phyloP scores from a whole-genome alignment of 2,113 vertebrate species.

The Gallinago media region DNA sequence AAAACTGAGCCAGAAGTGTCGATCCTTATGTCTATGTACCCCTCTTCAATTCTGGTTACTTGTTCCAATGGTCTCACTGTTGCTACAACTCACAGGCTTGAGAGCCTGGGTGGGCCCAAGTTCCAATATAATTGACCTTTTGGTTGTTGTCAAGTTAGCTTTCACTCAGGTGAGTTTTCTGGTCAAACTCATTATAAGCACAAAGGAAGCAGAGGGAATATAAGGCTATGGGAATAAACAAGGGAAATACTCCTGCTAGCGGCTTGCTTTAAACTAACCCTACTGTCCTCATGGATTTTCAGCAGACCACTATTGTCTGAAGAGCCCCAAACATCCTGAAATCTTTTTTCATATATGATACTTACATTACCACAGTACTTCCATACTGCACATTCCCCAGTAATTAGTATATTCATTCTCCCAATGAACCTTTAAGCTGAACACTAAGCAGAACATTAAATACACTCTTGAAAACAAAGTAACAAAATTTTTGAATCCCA shows the following conservation, averaged over 20 bases:
- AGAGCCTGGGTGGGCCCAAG: no score
- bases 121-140: background rate
- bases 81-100: background rate
- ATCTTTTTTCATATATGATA: background rate
- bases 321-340: background rate
- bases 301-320: background rate
- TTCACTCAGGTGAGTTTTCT: background rate
- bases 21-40: background rate
- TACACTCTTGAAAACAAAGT: background rate
- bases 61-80: background rate
- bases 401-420: background rate
- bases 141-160: background rate
- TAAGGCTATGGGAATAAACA: background rate
- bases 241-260: background rate
- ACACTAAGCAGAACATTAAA: background rate
- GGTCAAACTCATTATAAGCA: background rate
- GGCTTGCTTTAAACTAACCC: background rate
- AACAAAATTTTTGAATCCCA: background rate
- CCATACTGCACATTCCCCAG: background rate
- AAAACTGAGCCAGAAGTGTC: background rate
- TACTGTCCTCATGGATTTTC: background rate
- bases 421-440: background rate
- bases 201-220: background rate
- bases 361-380: background rate
- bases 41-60: background rate